These are phyloP conservation scores for Prosapia bicincta DNA, from an alignment of 2,888 invertebrate species.

Conservation along the genomic window DNA sequence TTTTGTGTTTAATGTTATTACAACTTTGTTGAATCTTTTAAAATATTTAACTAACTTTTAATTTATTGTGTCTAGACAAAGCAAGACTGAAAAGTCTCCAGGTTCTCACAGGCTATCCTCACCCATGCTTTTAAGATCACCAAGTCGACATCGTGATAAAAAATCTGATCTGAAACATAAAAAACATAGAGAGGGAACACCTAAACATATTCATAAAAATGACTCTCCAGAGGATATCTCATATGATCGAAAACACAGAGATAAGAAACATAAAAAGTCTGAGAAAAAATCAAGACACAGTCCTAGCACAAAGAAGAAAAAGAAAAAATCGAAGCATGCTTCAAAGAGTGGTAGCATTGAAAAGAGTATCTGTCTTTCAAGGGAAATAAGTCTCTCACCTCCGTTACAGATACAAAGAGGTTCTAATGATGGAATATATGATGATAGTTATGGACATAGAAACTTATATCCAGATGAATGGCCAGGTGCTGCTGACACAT, in stretches of 20 bases:
- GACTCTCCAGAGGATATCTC: background rate
- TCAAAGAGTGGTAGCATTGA: constrained; percentile 17
- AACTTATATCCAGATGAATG: background rate
- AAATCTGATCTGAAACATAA: constrained; percentile 13
- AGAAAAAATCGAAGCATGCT: constrained; percentile 22
- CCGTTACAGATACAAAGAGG: background rate
- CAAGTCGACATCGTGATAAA: constrained; percentile 8
- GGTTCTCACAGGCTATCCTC: constrained; percentile 9
- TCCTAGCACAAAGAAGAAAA: constrained; percentile 27
- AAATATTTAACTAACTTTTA: too few relatives aligned
- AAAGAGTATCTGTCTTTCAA: background rate
- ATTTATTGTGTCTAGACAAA: background rate
- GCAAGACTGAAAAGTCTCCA: constrained; percentile 11
- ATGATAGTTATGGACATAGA: background rate
- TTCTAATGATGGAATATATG: background rate
- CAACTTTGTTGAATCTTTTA: too few relatives aligned
- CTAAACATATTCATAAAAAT: background rate
- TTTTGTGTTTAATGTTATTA: too few relatives aligned
- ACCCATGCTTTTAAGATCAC: background rate
- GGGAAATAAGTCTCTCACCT: constrained; percentile 6
- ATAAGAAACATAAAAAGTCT: constrained; percentile 27
- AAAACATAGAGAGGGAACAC: constrained; percentile 22
- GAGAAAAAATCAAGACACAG: constrained; percentile 29
- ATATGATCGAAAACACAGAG: constrained; percentile 21
- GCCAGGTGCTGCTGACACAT: background rate